These are phyloP conservation scores for Distichodus sexfasciatus DNA, from an alignment of 2,797 vertebrate genomes.

Conservation along the genomic window DNA sequence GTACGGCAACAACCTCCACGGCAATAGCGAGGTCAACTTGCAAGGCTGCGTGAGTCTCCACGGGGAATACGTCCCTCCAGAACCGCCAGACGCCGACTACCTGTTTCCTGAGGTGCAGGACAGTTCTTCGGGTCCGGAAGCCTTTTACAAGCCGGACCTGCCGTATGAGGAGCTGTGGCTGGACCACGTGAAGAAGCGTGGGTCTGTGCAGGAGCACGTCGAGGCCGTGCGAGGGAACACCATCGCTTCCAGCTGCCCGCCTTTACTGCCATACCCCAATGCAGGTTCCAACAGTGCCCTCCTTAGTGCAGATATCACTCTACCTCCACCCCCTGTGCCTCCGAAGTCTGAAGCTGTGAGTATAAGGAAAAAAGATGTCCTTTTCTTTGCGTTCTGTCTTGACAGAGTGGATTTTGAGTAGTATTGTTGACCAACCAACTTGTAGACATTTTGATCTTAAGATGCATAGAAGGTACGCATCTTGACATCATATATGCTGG, in stretches of 20 bases:
- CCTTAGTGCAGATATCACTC: constrained; percentile 77
- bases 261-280: constrained; percentile 69
- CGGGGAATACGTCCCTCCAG: constrained; percentile 84
- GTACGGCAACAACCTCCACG: constrained; percentile 94
- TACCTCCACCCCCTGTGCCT: constrained; percentile 96
- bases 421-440: too few relatives aligned
- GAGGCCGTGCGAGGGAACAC: constrained; percentile 72
- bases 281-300: constrained; percentile 68
- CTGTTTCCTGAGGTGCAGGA: constrained; percentile 84
- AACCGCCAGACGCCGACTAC: constrained; percentile 83
- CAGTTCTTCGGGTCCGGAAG: constrained; percentile 60
- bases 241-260: constrained; percentile 67
- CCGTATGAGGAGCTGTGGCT: constrained; percentile 97
- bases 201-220: constrained; percentile 64
- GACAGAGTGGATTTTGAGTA: neutral
- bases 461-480: too few relatives aligned
- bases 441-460: too few relatives aligned
- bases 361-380: constrained; percentile 51
- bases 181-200: constrained; percentile 78
- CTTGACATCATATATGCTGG: too few relatives aligned
- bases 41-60: constrained; percentile 89
- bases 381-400: too few relatives aligned
- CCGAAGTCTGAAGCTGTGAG: constrained; percentile 99
- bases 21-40: constrained; percentile 95
- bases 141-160: constrained; percentile 79